A percentile compares a stretch with the other conserved stretches of the same genome.
phyloP scores from a whole-genome alignment of 2,888 invertebrate species.

The Clusia tigrina region DNA sequence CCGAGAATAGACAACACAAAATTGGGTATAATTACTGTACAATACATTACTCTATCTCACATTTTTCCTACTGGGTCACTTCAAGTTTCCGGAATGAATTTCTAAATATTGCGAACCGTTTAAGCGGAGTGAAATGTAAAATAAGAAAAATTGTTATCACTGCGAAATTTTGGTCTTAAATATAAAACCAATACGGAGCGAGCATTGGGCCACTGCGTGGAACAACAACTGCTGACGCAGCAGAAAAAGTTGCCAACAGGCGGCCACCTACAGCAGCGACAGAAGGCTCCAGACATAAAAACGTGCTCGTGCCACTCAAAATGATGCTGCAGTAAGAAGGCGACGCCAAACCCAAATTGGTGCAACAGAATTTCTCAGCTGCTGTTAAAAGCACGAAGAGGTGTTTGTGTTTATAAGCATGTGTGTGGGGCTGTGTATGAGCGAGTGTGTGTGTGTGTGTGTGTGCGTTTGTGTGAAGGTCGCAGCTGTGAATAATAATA shows the following conservation, averaged over 20 bases:
- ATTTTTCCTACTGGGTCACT: too few relatives aligned
- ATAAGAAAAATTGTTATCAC: too few relatives aligned
- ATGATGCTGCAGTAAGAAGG: constrained; percentile 7
- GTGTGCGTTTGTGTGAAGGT: constrained; percentile 26
- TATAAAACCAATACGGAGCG: constrained; percentile 4
- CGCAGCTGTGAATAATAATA: constrained; percentile 33
- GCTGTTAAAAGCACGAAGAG: not conserved
- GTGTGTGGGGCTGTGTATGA: not conserved
- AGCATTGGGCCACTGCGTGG: not conserved
- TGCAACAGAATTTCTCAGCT: constrained; percentile 16
- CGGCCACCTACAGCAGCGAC: constrained; percentile 11
- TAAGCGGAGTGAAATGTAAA: too few relatives aligned
- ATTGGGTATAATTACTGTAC: too few relatives aligned
- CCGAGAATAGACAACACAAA: too few relatives aligned
- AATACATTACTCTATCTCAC: too few relatives aligned
- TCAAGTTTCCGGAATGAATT: too few relatives aligned
- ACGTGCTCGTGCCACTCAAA: constrained; percentile 8
- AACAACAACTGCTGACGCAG: not conserved
- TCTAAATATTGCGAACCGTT: too few relatives aligned
- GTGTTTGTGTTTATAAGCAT: not conserved
- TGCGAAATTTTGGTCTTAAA: not conserved
- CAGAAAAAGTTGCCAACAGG: constrained; percentile 4
- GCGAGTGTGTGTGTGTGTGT: not conserved
- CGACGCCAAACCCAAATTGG: not conserved
- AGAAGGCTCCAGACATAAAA: constrained; percentile 24